phyloP scores from a whole-genome alignment of 1,140 invertebrate species.

The Drosophila quadrilineata region DNA sequence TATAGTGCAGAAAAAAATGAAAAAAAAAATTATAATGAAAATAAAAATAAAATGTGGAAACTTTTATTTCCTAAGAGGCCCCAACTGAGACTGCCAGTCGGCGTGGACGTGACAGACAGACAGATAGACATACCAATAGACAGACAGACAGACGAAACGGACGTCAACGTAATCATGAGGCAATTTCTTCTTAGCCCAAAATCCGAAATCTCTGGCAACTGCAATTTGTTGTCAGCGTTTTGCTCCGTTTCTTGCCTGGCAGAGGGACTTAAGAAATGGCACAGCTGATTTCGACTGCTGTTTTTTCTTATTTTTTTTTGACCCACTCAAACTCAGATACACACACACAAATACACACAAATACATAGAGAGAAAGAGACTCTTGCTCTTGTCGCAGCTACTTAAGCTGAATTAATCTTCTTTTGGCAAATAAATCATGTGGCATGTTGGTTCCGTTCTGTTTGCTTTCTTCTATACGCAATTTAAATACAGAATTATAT shows the following conservation, averaged over 20 bases:
- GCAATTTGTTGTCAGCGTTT: slow-evolving; percentile 68
- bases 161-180: slow-evolving; percentile 70
- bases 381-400: slow-evolving; percentile 28
- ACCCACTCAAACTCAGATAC: slow-evolving; percentile 52
- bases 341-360: slow-evolving; percentile 30
- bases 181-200: slow-evolving; percentile 60
- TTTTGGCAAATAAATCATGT: slow-evolving; percentile 70
- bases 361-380: slow-evolving; percentile 16
- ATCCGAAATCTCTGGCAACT: slow-evolving; percentile 60
- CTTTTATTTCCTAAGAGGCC: slow-evolving; percentile 73
- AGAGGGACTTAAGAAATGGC: slow-evolving; percentile 36
- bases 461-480: slow-evolving; percentile 50
- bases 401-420: slow-evolving; percentile 44
- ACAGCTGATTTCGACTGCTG: slow-evolving; percentile 60
- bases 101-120: slow-evolving; percentile 54
- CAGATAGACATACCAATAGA: slow-evolving; percentile 30
- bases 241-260: slow-evolving; percentile 31
- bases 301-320: too few species aligned
- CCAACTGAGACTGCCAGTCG: slow-evolving; percentile 66
- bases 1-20: slow-evolving; percentile 47
- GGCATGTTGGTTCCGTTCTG: slow-evolving; percentile 55
- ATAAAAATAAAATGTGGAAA: slow-evolving; percentile 55
- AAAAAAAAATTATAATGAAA: too few species aligned
- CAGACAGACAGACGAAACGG: neutral
- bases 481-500: too few species aligned